Conservation (phyloP, 2,888 invertebrate species). For the Orthosia gracilis region DNA sequence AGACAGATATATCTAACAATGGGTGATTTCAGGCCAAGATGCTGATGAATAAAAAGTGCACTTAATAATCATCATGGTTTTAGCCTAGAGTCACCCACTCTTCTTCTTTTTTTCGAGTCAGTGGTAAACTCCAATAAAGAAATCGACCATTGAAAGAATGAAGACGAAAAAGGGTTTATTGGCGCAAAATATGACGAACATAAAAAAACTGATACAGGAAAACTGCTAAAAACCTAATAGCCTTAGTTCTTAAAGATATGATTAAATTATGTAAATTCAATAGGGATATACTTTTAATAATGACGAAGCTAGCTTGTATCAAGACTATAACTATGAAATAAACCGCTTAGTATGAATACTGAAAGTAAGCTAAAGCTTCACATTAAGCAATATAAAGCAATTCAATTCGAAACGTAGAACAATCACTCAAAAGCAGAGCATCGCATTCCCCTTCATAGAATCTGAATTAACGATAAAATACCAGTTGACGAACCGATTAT, state of each 20-base stretch:
- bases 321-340: background rate
- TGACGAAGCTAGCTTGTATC: too few relatives aligned
- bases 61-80: background rate
- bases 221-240: too few relatives aligned
- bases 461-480: constrained; percentile 45
- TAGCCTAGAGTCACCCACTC: background rate
- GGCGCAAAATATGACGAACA: too few relatives aligned
- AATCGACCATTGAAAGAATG: too few relatives aligned
- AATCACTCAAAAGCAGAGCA: constrained; percentile 42
- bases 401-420: constrained; percentile 29
- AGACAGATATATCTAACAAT: too few relatives aligned
- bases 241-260: too few relatives aligned
- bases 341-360: background rate
- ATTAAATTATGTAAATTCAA: too few relatives aligned
- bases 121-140: too few relatives aligned
- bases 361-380: constrained; percentile 3
- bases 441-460: constrained; percentile 31
- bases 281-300: too few relatives aligned
- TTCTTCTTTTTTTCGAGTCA: too few relatives aligned
- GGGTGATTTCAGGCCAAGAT: background rate
- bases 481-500: constrained; percentile 36
- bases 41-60: background rate
- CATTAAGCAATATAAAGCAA: constrained; percentile 23
- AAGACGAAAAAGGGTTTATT: too few relatives aligned
- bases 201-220: too few relatives aligned